Conservation (phyloP, 2,888 invertebrate species). For the Yponomeuta evonymella region DNA sequence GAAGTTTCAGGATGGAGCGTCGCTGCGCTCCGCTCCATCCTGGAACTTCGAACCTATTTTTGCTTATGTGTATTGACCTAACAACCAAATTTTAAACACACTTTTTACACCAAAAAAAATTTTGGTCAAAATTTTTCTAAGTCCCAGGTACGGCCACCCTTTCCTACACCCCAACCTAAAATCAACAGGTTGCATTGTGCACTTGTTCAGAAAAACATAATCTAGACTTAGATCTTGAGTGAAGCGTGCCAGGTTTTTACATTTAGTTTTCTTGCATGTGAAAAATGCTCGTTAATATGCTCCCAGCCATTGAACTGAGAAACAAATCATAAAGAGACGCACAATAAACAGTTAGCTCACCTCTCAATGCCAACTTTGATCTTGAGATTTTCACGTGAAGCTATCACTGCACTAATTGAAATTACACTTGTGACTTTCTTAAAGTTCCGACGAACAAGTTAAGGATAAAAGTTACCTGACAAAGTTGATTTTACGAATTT, state of each 20-base stretch:
- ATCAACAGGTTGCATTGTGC: not conserved
- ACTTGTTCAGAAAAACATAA: not conserved
- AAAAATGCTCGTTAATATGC: constrained; percentile 9
- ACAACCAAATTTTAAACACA: no score
- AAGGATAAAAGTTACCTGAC: not conserved
- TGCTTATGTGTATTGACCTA: no score
- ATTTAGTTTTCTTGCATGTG: not conserved
- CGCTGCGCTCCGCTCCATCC: no score
- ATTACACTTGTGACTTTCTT: not conserved
- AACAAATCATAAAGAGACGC: not conserved
- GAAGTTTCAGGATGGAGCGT: no score
- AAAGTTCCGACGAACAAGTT: not conserved
- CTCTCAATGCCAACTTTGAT: constrained; percentile 2
- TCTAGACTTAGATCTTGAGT: not conserved
- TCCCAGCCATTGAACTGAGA: constrained; percentile 15
- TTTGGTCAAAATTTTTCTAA: no score
- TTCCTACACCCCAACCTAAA: no score
- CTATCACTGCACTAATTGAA: not conserved
- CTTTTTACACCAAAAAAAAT: no score
- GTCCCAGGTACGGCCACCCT: no score
- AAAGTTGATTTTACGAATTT: not conserved
- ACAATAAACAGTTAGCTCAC: constrained; percentile 13
- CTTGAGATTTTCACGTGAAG: not conserved
- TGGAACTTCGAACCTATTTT: no score
- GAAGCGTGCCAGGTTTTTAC: not conserved